Evolutionary conservation across 2,113 vertebrate species (phyloP).

Genomic region (Podocnemis expansa): DNA sequence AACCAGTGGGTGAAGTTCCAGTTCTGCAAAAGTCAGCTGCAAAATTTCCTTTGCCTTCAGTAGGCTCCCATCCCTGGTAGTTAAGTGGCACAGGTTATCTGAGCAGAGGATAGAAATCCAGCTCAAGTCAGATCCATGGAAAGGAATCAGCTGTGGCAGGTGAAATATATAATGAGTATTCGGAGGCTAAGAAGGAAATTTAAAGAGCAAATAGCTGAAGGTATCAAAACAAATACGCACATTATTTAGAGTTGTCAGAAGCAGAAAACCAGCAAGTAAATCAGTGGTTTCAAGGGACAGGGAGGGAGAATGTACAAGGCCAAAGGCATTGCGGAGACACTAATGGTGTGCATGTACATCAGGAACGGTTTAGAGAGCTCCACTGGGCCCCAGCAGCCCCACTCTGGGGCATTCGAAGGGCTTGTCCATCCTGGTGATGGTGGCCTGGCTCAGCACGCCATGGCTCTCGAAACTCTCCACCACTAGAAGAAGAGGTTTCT

Average conservation of each 20-base stretch:
- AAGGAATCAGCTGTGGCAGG: too few relatives aligned
- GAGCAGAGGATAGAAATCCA: not conserved
- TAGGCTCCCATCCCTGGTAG: not conserved
- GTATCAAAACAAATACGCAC: not conserved
- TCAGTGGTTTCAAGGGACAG: too few relatives aligned
- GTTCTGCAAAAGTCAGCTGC: not conserved
- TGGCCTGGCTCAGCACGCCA: too few relatives aligned
- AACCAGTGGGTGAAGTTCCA: not conserved
- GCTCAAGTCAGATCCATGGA: too few relatives aligned
- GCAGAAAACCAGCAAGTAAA: not conserved
- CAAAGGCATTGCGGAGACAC: too few relatives aligned
- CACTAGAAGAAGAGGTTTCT: not conserved
- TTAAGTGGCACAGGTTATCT: not conserved
- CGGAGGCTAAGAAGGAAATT: not conserved
- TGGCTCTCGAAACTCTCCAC: not conserved
- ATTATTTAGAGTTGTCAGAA: not conserved
- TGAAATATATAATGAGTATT: too few relatives aligned
- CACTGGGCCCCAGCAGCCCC: too few relatives aligned
- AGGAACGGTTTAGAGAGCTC: not conserved
- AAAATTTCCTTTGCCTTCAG: too few relatives aligned
- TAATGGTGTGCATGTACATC: too few relatives aligned
- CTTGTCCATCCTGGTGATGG: not conserved
- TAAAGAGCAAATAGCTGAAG: not conserved
- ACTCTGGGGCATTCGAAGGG: not conserved
- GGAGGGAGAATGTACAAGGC: too few relatives aligned